Evolutionary conservation across 2,888 invertebrate species (phyloP), one percentile per base, ranked within the genome.

Genomic region (Uloborus plumipes): DNA sequence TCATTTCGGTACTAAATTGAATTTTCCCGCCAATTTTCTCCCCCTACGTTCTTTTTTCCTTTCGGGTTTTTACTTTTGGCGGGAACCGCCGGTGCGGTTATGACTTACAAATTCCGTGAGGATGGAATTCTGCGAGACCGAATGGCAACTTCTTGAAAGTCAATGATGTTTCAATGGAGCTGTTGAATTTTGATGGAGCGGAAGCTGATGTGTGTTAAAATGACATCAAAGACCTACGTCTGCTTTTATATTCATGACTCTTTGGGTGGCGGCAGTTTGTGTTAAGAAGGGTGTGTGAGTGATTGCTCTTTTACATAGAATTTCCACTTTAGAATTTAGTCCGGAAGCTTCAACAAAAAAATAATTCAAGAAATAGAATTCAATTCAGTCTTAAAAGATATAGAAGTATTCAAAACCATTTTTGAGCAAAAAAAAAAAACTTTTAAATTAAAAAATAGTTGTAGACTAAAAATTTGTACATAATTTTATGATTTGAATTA

Each of bases 21-120:
- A 80, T 80, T 80, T 80, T 80, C 61, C 69, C 79, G 72, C 79
- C 79, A 80, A 80, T 80, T 80, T 80, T 73, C 73, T 61, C 51
- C 66, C 66, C 58, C 31, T 18, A 22, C 39, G 58, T 61, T 61
- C 51, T 61, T 61, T 61, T 22, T 26, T 61, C 31, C 61, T 26
- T 26, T 61, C 61, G 22, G 20, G 13, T 26, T 26, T 26, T 26
- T 26, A 26, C 26, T 16, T 67, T 61, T 31, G 53, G 53, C 53
- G 53, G 18, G 53, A 53, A 6, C 6, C 53, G 4, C 18, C 53
- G 16, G 53, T 18, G 16, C 13, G 16, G n/a, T 53, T 53, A 53
- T 53, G 53, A 53, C 53, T 53, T 53, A 53, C 53, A 53, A 53
- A 53, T 53, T 53, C 18, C 7, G n/a, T 18, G 53, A 14, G 18